Base-by-base conservation (phyloP, 2,888 invertebrate species). In the Athalia circularis region DNA sequence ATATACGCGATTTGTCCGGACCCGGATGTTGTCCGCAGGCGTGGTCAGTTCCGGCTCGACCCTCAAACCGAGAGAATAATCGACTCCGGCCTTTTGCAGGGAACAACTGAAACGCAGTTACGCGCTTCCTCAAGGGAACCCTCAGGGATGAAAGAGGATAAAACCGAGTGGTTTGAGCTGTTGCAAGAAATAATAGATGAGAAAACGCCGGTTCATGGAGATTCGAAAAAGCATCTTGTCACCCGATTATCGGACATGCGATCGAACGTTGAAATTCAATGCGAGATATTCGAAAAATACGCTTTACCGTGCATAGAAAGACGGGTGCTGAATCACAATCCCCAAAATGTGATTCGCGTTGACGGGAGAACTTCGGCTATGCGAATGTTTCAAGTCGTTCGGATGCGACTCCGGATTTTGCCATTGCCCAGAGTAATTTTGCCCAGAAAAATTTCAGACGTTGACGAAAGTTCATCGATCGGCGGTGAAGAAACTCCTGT, bases 1-100 rank as follows among this genome's bases (percentile, higher is more conserved):
- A 91, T 94, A 82, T 92, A 93, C 83, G 85, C 93, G 0, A 91
- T 91, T 61, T 92, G 93, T 81, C 91, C 92, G 45, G 92, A 93
- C 80, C 86, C 86, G 74, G 94, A 94, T 84, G 90, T 92, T n/a
- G 83, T 92, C 45, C 88, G 88, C 13, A 92, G 90, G 81, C 80
- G 90, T 52, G 82, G 85, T 48, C 84, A 88, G 52, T 88, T 87
- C 80, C 85, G 88, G 2, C 86, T 86, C 50, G 86, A 91, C 81
- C 79, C 89, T 4, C 79, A 82, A n/a, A 86, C 87, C 0, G 85
- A 87, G 6, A 74, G 80, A 5, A 81, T 84, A 43, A 77, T 84
- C 0, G 81, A 90, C 4, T 86, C 82, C 80, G 84, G 75, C 83
- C 84, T 79, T 65, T 67, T 11, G 68, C 29, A 29, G 29, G 29